Evolutionary conservation across 2,113 vertebrate species (phyloP), one percentile per base, ranked within the genome.

Genomic region (Crocuta crocuta): DNA sequence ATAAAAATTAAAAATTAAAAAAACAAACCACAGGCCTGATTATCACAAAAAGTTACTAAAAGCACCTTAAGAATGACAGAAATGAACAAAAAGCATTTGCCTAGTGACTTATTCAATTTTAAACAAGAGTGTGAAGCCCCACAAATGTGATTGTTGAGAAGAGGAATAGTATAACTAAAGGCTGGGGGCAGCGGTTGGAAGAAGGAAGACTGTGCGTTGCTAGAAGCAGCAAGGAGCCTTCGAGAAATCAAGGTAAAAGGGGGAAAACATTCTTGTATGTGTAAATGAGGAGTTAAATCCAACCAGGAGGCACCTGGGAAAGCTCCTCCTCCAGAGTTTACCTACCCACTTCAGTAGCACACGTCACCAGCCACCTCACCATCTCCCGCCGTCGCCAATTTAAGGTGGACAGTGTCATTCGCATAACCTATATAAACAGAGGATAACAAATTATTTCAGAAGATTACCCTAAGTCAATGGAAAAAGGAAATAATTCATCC

Each of bases 301-400:
- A 2, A 73, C 35, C 31, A 31, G 0, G 11, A 91, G 82, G 50
- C 2, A 10, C 4, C n/a, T 43, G 39, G n/a, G 28, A 68, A 85
- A 63, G 89, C 81, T 53, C 48, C 61, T 63, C 10, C 63, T 76
- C 48, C 17, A 71, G 24, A 73, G 43, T 74, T 89, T 73, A 99
- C 99, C 66, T 98, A 99, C 99, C 99, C 92, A 99, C 98, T 99
- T 99, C 99, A 97, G 99, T 99, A 97, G 99, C 99, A 98, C 99
- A 99, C 0, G 99, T 99, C 96, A 99, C 99, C 97, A 99, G 98
- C 99, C 99, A 99, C 95, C 99, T 98, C 98, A 99, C 99, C 99
- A 99, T 99, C 97, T 99, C 99, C 91, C 99, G 98, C 5, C 99
- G 98, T 43, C 99, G 98, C 99, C 99, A 99, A 85, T 99, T 99